Evolutionary conservation across 2,888 invertebrate genomes (phyloP), one percentile per base, ranked within the genome.

Genomic region (Chrysopilus asiliformis): DNA sequence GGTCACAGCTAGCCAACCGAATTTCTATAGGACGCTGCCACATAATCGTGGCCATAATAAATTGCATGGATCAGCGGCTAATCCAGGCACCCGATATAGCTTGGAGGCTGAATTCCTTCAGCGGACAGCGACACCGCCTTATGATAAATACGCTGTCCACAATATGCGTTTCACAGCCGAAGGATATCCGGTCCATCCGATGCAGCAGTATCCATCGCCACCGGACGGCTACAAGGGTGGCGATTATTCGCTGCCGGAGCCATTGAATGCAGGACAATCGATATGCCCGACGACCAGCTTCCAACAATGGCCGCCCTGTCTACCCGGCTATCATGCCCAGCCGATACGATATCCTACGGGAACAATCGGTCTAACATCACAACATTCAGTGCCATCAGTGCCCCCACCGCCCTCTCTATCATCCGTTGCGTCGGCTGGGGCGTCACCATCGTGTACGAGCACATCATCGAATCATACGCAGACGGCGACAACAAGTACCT

Each of bases 121-220:
- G 34, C 65, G 70, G 36, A 61, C 68, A 16, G 54, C 58, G 14
- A 58, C 64, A 14, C 60, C 67, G 3, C 56, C 66, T 3, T 69
- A 70, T 51, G 74, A 69, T 45, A 67, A 68, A 48, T 68, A 66
- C 53, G 43, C 45, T 38, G 57, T 64, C 42, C 56, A 58, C 48
- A 71, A 70, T 54, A 72, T 81, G 33, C 71, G 83, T 45, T 81
- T 82, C 53, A 85, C 84, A 4, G 75, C 79, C 37, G 84, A 84
- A 47, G 85, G 85, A 7, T 85, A 84, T 57, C 83, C 83, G 1
- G 71, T 73, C 43, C 43, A 53, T 49, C 42, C 52, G 45, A 41
- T 68, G 47, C 71, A 71, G 68, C 71, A 71, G 68, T 54, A 74
- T 44, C 79, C 76, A 20, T 78, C 77, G 27, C 79, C 76, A 2